phyloP scores from a whole-genome alignment of 2,113 vertebrate species.

The Mellivora capensis region DNA sequence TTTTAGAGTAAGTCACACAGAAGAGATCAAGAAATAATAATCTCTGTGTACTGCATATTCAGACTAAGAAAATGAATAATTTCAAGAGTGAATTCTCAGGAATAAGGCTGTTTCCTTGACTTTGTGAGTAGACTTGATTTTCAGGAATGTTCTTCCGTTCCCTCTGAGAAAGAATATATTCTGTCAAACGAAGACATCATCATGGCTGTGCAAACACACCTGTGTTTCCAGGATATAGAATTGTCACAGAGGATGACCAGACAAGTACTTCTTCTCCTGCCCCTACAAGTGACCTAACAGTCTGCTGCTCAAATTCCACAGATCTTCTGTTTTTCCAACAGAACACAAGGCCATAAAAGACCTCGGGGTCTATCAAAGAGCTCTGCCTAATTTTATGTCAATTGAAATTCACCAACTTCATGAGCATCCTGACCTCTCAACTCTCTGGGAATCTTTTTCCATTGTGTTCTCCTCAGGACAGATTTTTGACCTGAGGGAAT shows the following conservation, averaged over 20 bases:
- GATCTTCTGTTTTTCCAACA: not conserved
- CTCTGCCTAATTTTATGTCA: not conserved
- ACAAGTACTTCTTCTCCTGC: not conserved
- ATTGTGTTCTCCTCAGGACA: not conserved
- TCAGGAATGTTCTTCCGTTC: not conserved
- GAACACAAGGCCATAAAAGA: not conserved
- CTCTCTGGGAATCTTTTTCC: not conserved
- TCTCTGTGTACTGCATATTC: not conserved
- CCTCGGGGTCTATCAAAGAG: not conserved
- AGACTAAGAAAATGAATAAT: slow-evolving; percentile 35
- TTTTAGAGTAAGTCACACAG: not conserved
- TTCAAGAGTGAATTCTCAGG: not conserved
- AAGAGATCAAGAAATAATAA: not conserved
- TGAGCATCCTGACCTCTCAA: not conserved
- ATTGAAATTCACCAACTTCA: not conserved
- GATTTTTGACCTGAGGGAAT: not conserved
- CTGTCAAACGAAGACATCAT: not conserved
- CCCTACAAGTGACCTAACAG: too few species aligned
- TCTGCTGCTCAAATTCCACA: not conserved
- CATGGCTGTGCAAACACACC: not conserved
- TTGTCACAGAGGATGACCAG: not conserved
- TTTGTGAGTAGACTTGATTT: not conserved
- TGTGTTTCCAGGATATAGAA: not conserved
- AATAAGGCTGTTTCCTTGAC: slow-evolving; percentile 1
- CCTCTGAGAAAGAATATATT: not conserved